Percentiles rank a stretch among this genome's conserved stretches.
Conservation (phyloP, 2,113 vertebrate species). For the Corythornis cristatus region DNA sequence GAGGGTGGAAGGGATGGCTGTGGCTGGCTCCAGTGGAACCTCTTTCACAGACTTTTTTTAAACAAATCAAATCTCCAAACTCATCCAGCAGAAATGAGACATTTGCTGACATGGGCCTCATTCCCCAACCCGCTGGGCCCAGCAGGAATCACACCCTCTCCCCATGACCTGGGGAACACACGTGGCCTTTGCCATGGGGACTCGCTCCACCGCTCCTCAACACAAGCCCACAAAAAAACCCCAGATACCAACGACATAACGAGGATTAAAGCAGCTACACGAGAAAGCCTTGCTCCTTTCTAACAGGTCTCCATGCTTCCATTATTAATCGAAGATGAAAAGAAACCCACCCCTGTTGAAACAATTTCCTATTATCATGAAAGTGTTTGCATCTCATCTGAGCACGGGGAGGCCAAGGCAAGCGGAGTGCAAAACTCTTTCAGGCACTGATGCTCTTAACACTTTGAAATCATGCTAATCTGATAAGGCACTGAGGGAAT, state of each 20-base stretch:
- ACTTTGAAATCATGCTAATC: conserved; percentile 53
- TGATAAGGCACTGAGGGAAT: conserved; percentile 44
- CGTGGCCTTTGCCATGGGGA: fast-evolving
- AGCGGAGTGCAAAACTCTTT: conserved; percentile 3
- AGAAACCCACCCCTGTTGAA: neutral
- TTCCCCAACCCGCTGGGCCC: fast-evolving
- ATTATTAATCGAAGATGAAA: neutral
- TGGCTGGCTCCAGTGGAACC: neutral
- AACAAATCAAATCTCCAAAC: neutral
- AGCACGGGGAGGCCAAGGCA: neutral
- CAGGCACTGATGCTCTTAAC: conserved; percentile 24
- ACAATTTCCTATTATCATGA: neutral
- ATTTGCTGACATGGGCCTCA: neutral
- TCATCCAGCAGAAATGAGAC: neutral
- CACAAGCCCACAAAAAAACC: neutral
- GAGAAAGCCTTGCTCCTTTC: neutral
- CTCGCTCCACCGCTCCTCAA: neutral
- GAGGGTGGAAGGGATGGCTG: neutral
- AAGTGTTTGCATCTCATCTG: neutral
- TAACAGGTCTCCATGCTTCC: neutral
- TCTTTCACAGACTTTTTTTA: neutral
- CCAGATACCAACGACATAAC: neutral
- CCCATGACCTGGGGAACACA: fast-evolving
- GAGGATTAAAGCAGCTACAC: neutral
- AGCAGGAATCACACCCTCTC: neutral